Evolutionary conservation across 2,797 vertebrate species (phyloP).

Genomic region (Taenioides sp.): DNA sequence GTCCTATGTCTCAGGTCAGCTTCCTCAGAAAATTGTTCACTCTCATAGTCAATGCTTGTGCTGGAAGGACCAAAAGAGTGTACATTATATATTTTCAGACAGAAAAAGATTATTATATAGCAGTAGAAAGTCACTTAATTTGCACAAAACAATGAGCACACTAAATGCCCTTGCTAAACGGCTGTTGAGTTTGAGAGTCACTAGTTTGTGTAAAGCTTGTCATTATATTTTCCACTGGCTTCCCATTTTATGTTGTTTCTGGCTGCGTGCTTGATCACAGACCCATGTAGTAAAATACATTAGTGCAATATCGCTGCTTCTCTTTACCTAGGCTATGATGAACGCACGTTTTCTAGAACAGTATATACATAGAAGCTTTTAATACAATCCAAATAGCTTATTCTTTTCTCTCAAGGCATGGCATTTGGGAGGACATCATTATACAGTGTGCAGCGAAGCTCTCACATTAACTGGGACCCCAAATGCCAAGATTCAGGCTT

Average conservation of each 20-base stretch:
- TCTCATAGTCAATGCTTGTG: not conserved
- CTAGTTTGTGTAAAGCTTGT: conserved; percentile 13
- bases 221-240: conserved; percentile 12
- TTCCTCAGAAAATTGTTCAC: not conserved
- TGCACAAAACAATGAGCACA: not conserved
- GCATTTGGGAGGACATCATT: conserved; percentile 54
- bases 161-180: not conserved
- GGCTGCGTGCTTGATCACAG: not conserved
- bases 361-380: not conserved
- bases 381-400: conserved; percentile 29
- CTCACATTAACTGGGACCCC: conserved; percentile 30
- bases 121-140: not conserved
- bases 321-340: conserved; percentile 4
- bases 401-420: conserved; percentile 38
- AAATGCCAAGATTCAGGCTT: conserved; percentile 46
- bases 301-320: conserved; percentile 11
- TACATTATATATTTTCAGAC: not conserved
- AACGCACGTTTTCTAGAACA: not conserved
- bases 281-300: not conserved
- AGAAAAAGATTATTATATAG: not conserved
- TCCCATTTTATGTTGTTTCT: conserved; percentile 7
- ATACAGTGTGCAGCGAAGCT: conserved; percentile 24
- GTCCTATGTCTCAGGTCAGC: not conserved
- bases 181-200: conserved; percentile 1
- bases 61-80: not conserved